Conservation (phyloP, 2,888 invertebrate species). For the Andrena bucephala region DNA sequence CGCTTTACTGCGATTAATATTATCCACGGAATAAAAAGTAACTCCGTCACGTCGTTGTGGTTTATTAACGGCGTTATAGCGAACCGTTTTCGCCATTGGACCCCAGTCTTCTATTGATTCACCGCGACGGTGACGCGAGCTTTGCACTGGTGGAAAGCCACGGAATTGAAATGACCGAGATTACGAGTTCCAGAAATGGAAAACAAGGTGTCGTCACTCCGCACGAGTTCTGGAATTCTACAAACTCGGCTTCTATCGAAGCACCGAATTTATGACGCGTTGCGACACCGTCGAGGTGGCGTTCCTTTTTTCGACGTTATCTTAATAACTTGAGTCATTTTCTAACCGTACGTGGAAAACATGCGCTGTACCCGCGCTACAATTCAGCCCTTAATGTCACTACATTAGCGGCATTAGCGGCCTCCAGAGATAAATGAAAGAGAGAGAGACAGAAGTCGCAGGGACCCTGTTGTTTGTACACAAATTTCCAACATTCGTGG, state of each 20-base stretch:
- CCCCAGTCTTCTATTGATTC: too few species aligned
- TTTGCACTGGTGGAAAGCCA: too few species aligned
- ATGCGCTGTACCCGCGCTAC: neutral
- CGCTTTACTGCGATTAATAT: conserved; percentile 8
- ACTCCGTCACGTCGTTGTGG: too few species aligned
- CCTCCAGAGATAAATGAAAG: conserved; percentile 19
- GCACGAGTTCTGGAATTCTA: neutral
- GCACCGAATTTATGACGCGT: conserved; percentile 13
- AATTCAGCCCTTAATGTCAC: conserved; percentile 47
- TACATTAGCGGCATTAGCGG: conserved; percentile 44
- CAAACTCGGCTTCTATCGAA: neutral
- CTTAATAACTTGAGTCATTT: conserved; percentile 57
- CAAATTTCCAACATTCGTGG: conserved; percentile 5
- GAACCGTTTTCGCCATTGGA: too few species aligned
- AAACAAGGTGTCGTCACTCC: too few species aligned
- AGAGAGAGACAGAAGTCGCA: conserved; percentile 5
- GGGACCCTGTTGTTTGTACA: conserved; percentile 17
- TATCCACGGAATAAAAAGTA: conserved; percentile 3
- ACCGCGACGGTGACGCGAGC: too few species aligned
- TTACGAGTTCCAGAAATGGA: too few species aligned
- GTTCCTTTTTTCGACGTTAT: conserved; percentile 34
- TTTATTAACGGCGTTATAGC: too few species aligned
- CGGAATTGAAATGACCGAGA: too few species aligned
- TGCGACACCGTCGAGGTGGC: conserved; percentile 17
- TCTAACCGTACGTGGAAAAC: conserved; percentile 16